Evolutionary conservation across 2,797 vertebrate species (phyloP).

Genomic region (Helicolenus hilgendorfi): DNA sequence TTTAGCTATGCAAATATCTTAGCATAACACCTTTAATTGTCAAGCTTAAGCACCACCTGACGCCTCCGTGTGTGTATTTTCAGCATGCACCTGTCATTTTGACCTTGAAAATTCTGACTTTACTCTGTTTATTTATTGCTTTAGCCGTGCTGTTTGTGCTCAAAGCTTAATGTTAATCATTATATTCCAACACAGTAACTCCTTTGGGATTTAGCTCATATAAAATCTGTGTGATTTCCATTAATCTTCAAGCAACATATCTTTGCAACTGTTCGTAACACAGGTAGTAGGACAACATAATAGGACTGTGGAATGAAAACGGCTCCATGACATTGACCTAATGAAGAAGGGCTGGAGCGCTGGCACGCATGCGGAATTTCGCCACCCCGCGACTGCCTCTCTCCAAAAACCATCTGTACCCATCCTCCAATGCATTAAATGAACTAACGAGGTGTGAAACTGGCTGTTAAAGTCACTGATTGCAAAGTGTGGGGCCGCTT

Average conservation of each 20-base stretch:
- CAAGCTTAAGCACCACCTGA: not conserved
- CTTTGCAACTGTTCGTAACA: not conserved
- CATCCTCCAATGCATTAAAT: constrained; percentile 70
- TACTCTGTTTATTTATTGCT: not conserved
- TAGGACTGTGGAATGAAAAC: not conserved
- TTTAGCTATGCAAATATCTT: not conserved
- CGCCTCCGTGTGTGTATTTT: not conserved
- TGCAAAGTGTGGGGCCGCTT: constrained; percentile 48
- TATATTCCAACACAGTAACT: not conserved
- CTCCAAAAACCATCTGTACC: constrained; percentile 58
- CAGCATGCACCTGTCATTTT: not conserved
- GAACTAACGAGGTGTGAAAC: constrained; percentile 79
- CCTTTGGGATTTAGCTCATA: not conserved
- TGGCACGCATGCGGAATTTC: not conserved
- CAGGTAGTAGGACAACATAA: constrained; percentile 1
- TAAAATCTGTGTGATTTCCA: not conserved
- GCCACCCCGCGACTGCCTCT: not conserved
- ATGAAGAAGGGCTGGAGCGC: not conserved
- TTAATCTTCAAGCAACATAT: not conserved
- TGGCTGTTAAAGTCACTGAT: constrained; percentile 73
- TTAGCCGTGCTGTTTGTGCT: not conserved
- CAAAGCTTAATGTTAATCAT: not conserved
- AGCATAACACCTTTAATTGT: not conserved
- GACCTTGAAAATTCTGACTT: constrained; percentile 21
- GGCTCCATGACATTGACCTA: constrained; percentile 32